These are phyloP conservation scores for Erpobdella octoculata DNA, from an alignment of 2,888 invertebrate genomes.

Conservation along the genomic window DNA sequence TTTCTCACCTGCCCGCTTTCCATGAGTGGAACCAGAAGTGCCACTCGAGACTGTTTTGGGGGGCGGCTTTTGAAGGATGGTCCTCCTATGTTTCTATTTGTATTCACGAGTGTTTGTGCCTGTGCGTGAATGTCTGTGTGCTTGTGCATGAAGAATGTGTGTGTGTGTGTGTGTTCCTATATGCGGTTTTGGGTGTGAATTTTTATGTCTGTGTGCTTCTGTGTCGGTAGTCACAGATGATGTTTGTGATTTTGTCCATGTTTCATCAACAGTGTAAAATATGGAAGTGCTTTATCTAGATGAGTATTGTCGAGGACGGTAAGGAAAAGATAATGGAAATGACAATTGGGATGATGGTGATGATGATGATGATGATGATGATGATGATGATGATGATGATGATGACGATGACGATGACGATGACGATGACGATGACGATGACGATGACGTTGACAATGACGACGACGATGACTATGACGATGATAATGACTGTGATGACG, in stretches of 20 bases:
- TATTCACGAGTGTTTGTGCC: background rate
- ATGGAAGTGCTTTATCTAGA: too few relatives aligned
- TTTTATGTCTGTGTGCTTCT: background rate
- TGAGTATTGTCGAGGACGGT: too few relatives aligned
- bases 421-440: background rate
- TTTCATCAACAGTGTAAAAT: background rate
- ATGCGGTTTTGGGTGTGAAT: background rate
- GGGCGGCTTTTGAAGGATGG: background rate
- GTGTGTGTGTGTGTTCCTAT: background rate
- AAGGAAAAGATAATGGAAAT: constrained; percentile 4
- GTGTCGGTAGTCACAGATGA: background rate
- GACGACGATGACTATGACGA: background rate
- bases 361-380: constrained; percentile 16
- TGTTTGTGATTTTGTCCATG: background rate
- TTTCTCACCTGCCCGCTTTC: too few relatives aligned
- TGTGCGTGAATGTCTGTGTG: background rate
- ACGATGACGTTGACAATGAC: background rate
- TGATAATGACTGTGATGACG: background rate
- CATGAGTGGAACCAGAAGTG: too few relatives aligned
- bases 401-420: background rate
- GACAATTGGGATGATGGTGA: background rate
- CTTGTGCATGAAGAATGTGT: background rate
- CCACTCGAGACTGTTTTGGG: too few relatives aligned
- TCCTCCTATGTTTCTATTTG: background rate
- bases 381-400: constrained; percentile 7